Evolutionary conservation across 2,888 invertebrate species (phyloP).

Genomic region (Melieria picta): DNA sequence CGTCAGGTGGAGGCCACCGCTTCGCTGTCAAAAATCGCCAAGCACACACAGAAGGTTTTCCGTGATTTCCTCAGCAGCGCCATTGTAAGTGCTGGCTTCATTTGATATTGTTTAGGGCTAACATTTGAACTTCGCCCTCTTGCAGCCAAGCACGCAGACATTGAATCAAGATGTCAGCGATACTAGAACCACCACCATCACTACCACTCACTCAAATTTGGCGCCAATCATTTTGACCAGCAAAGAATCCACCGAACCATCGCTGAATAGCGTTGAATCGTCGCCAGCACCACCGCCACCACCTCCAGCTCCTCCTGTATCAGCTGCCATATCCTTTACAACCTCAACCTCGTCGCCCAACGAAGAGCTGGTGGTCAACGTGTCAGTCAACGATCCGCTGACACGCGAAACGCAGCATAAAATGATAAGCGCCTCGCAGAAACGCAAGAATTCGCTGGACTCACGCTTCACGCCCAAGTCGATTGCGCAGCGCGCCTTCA

Average conservation of each 20-base stretch:
- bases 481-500: conserved; percentile 40
- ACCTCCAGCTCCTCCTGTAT: background rate
- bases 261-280: background rate
- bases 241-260: background rate
- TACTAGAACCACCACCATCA: conserved; percentile 12
- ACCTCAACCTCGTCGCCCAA: conserved; percentile 29
- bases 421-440: conserved; percentile 46
- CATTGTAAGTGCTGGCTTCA: conserved; percentile 45
- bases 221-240: background rate
- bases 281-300: conserved; percentile 10
- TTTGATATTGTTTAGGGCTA: background rate
- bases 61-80: conserved; percentile 56
- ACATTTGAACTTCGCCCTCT: background rate
- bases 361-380: conserved; percentile 51
- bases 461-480: conserved; percentile 43
- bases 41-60: conserved; percentile 60
- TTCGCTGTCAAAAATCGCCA: conserved; percentile 61
- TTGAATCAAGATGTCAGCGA: conserved; percentile 8
- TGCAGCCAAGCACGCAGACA: background rate
- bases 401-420: conserved; percentile 50
- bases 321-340: background rate
- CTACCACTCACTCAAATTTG: background rate
- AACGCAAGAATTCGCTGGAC: conserved; percentile 43
- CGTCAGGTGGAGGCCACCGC: conserved; percentile 63
- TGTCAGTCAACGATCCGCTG: conserved; percentile 51